Base-by-base conservation (phyloP, 1,140 invertebrate species). In the Bombus huntii region DNA sequence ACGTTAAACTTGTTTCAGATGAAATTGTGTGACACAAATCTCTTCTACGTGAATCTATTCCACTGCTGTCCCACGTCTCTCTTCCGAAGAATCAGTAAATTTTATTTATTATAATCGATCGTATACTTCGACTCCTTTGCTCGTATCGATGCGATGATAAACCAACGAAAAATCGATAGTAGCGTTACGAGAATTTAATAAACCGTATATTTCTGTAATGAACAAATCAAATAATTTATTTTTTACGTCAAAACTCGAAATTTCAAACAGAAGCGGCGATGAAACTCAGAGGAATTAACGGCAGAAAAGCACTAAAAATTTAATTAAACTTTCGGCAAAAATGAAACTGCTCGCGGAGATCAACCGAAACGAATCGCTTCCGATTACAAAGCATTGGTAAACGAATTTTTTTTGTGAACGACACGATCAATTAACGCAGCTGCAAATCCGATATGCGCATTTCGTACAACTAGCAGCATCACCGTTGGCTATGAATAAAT, bases 361-460 rank as follows among this genome's bases (percentile, higher is more conserved):
- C 53, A 42, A 47, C 8, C 25, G 66, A 57, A 71, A 71, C 47
- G 78, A 71, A 80, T 57, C 44, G 18, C 25, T 57, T 37, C 3
- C 10, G 15, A 42, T 53, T 80, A 57, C 66, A 80, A 31, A 39
- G 31, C 34, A 57, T 53, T 39, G 47, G 47, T 22, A 53, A 53
- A 53, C 18, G 47, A 53, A 53, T 31, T 76, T 18, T n/a, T 34
- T 37, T 53, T 68, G 34, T 42, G 39, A 53, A 71, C 44, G 66
- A 80, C 66, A 39, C 65, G 42, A 57, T 71, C 78, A 80, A 80
- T 80, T 80, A 80, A 71, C 78, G 44, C 78, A 12, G 25, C 44
- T 28, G 39, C 65, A 53, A n/a, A 10, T 12, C 44, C 78, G 66
- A 80, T 44, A 25, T 25, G 65, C 66, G 44, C 31, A 37, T 47